Conservation (phyloP, 1,140 invertebrate genomes). For the Megalonaias nervosa region DNA sequence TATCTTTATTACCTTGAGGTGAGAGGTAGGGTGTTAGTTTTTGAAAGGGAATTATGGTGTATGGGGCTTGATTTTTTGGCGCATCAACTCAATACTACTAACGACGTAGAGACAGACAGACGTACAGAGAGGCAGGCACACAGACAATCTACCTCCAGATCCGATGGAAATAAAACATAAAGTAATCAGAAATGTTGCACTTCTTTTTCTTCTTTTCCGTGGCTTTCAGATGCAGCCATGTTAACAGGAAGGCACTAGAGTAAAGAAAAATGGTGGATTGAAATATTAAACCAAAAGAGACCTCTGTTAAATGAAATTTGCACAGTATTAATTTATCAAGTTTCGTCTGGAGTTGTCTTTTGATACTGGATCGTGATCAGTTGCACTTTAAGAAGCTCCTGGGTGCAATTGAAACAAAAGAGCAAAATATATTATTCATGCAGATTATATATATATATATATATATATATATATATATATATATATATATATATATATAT, state of each 20-base stretch:
- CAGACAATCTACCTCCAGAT: constrained; percentile 58
- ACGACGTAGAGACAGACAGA: neutral
- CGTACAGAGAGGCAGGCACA: neutral
- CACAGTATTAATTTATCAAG: neutral
- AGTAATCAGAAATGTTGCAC: constrained; percentile 26
- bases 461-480: no score
- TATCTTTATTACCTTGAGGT: no score
- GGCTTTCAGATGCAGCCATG: constrained; percentile 74
- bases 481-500: no score
- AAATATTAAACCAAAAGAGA: neutral
- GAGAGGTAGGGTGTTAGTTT: neutral
- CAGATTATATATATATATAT: no score
- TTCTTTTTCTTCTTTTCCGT: constrained; percentile 60
- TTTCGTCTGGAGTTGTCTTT: neutral
- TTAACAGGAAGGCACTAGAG: constrained; percentile 76
- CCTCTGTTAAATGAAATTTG: neutral
- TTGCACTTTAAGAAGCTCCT: neutral
- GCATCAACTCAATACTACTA: no score
- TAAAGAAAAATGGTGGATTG: constrained; percentile 11
- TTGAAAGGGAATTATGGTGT: neutral
- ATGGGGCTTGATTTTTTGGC: neutral
- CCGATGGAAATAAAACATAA: constrained; percentile 62
- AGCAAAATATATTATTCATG: no score
- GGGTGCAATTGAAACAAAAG: no score
- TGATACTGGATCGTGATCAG: neutral